phyloP scores from a whole-genome alignment of 2,113 vertebrate species.

The Calyptomena viridis region DNA sequence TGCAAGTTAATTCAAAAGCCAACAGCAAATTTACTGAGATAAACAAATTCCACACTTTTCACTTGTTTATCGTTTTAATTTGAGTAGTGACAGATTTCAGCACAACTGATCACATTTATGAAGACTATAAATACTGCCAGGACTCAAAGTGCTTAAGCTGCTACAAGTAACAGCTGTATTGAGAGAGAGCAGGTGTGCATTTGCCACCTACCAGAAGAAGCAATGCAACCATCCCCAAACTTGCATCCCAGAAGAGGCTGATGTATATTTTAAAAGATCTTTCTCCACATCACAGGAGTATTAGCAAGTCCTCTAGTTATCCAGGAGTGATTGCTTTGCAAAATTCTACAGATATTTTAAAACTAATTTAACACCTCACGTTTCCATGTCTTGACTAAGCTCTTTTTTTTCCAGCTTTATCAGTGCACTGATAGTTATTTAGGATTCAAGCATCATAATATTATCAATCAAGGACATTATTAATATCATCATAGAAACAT shows the following conservation, averaged over 20 bases:
- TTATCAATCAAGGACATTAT: neutral
- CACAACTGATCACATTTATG: neutral
- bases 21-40: neutral
- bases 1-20: neutral
- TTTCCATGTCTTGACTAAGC: neutral
- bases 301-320: neutral
- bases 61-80: neutral
- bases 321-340: neutral
- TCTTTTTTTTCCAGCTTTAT: neutral
- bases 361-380: neutral
- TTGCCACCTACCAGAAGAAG: neutral
- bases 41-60: neutral
- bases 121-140: neutral
- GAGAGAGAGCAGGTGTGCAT: neutral
- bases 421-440: neutral
- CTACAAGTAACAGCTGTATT: neutral
- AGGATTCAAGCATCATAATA: neutral
- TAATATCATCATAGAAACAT: neutral
- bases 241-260: neutral
- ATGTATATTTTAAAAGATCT: neutral
- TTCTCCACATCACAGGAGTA: neutral
- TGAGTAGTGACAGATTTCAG: fast-evolving
- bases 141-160: neutral
- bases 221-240: neutral
- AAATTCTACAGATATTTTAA: neutral